phyloP scores from a whole-genome alignment of 2,888 invertebrate genomes.

The Anthoptus insignis region DNA sequence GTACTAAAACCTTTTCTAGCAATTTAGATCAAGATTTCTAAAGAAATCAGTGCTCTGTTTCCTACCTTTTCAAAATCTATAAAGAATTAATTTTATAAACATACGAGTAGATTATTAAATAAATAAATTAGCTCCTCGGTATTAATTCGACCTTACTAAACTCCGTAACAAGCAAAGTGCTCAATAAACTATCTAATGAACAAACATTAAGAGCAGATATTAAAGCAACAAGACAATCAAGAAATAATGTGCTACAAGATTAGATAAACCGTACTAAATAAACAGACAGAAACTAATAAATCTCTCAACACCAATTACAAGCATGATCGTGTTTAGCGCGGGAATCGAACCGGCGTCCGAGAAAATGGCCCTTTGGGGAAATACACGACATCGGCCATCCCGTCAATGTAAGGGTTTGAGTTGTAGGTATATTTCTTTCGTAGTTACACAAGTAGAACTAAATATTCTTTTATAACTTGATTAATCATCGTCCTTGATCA shows the following conservation, averaged over 20 bases:
- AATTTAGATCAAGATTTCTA: no score
- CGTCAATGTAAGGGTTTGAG: slow-evolving; percentile 27
- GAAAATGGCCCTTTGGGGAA: slow-evolving; percentile 75
- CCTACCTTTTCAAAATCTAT: no score
- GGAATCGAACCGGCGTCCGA: slow-evolving; percentile 58
- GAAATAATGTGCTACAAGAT: slow-evolving; percentile 67
- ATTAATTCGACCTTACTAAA: slow-evolving; percentile 9
- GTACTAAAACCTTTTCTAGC: no score
- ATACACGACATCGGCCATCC: slow-evolving; percentile 65
- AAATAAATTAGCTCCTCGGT: no score
- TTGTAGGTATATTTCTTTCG: slow-evolving; percentile 2
- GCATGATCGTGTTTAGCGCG: slow-evolving; percentile 67
- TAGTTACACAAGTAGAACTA: no score
- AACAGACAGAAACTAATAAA: slow-evolving; percentile 74
- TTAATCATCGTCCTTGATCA: no score
- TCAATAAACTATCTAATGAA: slow-evolving; percentile 61
- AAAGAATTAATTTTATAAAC: no score
- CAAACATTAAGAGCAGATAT: slow-evolving; percentile 60
- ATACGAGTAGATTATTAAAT: no score
- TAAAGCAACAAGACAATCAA: slow-evolving; percentile 69
- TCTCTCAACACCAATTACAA: slow-evolving; percentile 66
- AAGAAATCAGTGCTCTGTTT: no score
- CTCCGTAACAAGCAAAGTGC: not conserved
- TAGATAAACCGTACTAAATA: slow-evolving; percentile 76
- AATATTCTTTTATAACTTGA: no score